Evolutionary conservation across 2,797 vertebrate species (phyloP).

Genomic region (Clangula hyemalis): DNA sequence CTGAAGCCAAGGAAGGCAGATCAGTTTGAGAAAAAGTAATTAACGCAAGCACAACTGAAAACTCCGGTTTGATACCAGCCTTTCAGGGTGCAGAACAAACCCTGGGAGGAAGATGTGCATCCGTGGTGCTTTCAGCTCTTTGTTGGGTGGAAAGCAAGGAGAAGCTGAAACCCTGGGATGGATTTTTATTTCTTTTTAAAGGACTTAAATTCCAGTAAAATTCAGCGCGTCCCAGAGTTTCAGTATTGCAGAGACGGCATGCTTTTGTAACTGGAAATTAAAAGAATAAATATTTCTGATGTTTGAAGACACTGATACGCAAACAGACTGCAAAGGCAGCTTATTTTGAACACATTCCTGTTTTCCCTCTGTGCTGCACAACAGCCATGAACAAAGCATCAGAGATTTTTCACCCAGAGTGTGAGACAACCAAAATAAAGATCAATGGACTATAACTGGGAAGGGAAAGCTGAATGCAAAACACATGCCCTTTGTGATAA

Average conservation of each 20-base stretch:
- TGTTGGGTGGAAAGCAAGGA: not conserved
- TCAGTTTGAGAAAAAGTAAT: not conserved
- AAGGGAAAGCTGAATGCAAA: not conserved
- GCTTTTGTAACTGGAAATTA: not conserved
- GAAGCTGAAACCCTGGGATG: not conserved
- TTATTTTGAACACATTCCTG: rapidly evolving
- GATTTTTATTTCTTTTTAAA: not conserved
- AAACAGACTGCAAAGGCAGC: not conserved
- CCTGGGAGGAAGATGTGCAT: not conserved
- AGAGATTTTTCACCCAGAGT: not conserved
- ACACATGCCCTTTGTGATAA: not conserved
- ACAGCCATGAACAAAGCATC: not conserved
- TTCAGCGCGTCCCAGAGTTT: not conserved
- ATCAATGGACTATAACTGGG: not conserved
- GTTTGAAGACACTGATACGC: not conserved
- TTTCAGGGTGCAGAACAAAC: not conserved
- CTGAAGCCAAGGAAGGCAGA: not conserved
- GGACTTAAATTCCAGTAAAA: not conserved
- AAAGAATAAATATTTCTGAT: not conserved
- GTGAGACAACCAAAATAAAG: rapidly evolving
- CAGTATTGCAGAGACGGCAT: rapidly evolving
- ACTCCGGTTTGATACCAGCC: not conserved
- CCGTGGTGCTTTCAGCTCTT: not conserved
- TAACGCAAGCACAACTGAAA: not conserved
- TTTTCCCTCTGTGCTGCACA: not conserved